Base-by-base conservation (phyloP, 2,888 invertebrate species). In the Cephus pygmeus region DNA sequence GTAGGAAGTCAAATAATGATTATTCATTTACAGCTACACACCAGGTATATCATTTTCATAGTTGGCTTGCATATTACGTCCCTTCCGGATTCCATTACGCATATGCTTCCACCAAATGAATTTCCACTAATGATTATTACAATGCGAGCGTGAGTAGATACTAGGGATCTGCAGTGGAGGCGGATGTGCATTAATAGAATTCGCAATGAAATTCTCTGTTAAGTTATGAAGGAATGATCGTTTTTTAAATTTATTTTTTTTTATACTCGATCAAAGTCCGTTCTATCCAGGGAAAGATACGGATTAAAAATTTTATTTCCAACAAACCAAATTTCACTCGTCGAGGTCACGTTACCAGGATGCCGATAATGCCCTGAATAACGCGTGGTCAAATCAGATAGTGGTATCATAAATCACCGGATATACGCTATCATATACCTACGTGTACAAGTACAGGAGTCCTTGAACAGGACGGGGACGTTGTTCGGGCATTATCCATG, bases 341-440 rank as follows among this genome's bases (percentile, higher is more conserved):
- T 56, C 56, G 56, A 56, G 56, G 56, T 56, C 56, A 56, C 23
- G 23, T 56, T 23, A 56, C 56, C 56, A 56, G 56, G 56, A 56
- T 56, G 56, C 23, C 56, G 56, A 56, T 56, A 56, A 56, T 34
- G 71, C 34, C 33, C 33, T 34, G 71, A 71, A 71, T 71, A 34
- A 34, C 71, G 71, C 71, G 71, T 34, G 71, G 71, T 71, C 71
- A 71, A 71, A 71, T 71, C 71, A 71, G 71, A 71, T 71, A 71
- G 33, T 23, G 71, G 71, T 33, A 31, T 71, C 71, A 71, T 71
- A 71, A 71, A 71, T 71, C 71, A 71, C 33, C 71, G 71, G 71
- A 71, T 71, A 34, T 71, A 71, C 33, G 71, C 71, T 34, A 34
- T 71, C 71, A 34, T 34, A 71, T 34, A 71, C 71, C 56, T 56